Evolutionary conservation across 64 coral and sea anemone genomes (phyloP), one percentile per base, ranked within the genome.

Genomic region (Acropora tenuis): DNA sequence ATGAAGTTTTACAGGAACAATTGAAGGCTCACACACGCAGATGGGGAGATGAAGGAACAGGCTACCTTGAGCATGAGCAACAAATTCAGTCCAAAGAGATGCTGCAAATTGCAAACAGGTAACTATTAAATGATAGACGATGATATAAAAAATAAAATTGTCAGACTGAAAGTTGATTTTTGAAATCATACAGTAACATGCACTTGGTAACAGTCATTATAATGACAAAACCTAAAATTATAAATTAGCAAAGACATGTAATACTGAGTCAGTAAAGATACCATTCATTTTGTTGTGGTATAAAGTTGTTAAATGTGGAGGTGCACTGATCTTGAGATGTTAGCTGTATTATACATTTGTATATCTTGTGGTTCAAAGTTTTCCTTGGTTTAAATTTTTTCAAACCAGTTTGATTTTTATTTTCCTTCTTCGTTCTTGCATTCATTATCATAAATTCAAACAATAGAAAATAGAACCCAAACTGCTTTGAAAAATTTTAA

Each of bases 31-130:
- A 77, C 74, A 75, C 47, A 5, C 47, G 50, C 52, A 88, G 87
- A 83, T 83, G 53, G 87, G 87, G 74, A 18, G 87, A 88, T 88
- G 87, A 88, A 77, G 87, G 87, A 60, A 88, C 87, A 77, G 87
- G 74, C 20, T 88, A 88, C 77, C 73, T 88, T 18, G 87, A 88
- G 50, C 50, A 88, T 58, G 87, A 88, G 30, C 87, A 88, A 59
- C 50, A 0, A 77, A 43, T 88, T 30, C 87, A 88, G 49, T 57
- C 87, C 45, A 88, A 88, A 77, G 87, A 88, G 45, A 88, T 77
- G 87, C 20, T 88, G 73, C 50, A 18, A 88, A 88, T 88, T 88
- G 87, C 87, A 50, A 88, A 88, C 68, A 73, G 68, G 65, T 75
- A 75, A 42, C 86, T 88, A 55, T 55, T 55, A 55, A 52, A 50